Evolutionary conservation across 2,888 invertebrate species (phyloP).

Genomic region (Drosophila pseudotalamancana): DNA sequence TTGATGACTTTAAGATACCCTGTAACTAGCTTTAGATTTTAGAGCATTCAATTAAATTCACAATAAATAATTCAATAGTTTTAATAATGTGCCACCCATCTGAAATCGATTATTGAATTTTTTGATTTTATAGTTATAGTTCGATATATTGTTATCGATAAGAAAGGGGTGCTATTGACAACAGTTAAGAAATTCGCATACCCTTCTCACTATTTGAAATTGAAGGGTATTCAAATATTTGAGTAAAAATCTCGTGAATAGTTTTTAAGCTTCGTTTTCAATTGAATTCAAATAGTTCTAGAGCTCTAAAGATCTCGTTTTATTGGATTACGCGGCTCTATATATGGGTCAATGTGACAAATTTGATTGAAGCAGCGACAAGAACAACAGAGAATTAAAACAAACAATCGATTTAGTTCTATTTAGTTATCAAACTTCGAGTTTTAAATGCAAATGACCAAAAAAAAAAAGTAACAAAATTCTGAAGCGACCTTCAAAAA

Average conservation of each 20-base stretch:
- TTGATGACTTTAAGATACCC: constrained; percentile 14
- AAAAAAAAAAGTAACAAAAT: constrained; percentile 5
- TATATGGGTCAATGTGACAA: constrained; percentile 59
- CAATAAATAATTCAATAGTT: no score
- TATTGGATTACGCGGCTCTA: constrained; percentile 11
- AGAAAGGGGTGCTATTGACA: background rate
- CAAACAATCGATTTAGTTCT: constrained; percentile 5
- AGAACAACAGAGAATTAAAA: background rate
- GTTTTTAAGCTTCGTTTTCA: constrained; percentile 9
- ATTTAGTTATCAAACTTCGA: constrained; percentile 40
- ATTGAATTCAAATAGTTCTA: constrained; percentile 18
- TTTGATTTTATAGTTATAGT: no score
- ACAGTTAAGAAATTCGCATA: background rate
- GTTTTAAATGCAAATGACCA: constrained; percentile 50
- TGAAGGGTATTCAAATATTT: background rate
- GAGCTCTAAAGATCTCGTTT: background rate
- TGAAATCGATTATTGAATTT: no score
- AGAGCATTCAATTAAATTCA: no score
- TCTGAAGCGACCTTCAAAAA: constrained; percentile 36
- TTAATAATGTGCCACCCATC: no score
- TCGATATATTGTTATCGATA: no score
- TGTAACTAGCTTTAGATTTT: background rate
- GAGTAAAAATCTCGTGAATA: background rate
- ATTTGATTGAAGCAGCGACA: constrained; percentile 19
- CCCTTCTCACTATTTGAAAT: background rate